phyloP scores from a whole-genome alignment of 2,113 vertebrate genomes.

The Monarcha castaneiventris region DNA sequence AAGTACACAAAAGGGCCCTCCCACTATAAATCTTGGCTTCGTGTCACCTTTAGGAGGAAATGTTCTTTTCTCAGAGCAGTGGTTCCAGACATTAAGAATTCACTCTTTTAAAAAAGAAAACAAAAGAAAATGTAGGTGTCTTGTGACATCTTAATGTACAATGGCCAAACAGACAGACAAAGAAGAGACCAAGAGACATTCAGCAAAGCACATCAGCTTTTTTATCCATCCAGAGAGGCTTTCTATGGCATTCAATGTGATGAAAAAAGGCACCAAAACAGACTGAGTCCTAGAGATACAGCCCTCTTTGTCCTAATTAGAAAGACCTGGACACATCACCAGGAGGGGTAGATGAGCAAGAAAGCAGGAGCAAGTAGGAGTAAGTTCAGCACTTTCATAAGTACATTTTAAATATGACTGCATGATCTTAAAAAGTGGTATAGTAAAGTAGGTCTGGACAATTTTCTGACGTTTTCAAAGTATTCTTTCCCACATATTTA shows the following conservation, averaged over 20 bases:
- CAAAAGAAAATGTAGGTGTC: neutral
- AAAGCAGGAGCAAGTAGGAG: neutral
- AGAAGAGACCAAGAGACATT: neutral
- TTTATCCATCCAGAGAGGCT: neutral
- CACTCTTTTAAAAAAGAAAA: neutral
- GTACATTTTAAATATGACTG: neutral
- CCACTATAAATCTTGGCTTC: neutral
- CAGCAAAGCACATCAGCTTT: neutral
- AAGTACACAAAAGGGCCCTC: neutral
- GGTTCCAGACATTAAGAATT: neutral
- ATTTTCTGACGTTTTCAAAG: neutral
- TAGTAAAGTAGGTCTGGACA: neutral
- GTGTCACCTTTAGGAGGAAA: neutral
- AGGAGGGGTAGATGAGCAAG: neutral
- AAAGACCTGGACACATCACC: neutral
- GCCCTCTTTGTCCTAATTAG: neutral
- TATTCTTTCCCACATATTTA: neutral
- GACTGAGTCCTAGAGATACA: neutral
- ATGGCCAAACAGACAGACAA: neutral
- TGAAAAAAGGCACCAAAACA: neutral
- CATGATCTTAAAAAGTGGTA: neutral
- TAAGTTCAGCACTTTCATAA: neutral
- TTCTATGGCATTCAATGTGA: neutral
- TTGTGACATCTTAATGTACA: too few species aligned
- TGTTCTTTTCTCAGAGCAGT: neutral